These are phyloP conservation scores for Holocentrus rufus DNA, from an alignment of 2,797 vertebrate genomes.

Conservation along the genomic window DNA sequence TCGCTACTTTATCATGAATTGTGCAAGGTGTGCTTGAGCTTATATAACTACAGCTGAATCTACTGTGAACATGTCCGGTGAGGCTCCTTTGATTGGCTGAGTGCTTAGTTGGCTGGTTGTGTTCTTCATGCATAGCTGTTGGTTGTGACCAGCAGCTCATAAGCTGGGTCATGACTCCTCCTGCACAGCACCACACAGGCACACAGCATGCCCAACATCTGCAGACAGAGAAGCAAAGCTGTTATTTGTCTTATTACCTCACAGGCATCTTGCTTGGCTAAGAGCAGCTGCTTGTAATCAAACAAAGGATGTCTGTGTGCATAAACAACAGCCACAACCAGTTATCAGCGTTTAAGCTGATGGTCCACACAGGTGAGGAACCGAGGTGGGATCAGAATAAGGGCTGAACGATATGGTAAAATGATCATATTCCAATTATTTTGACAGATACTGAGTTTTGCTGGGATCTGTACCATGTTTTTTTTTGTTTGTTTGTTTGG, in stretches of 20 bases:
- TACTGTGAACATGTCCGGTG: constrained; percentile 74
- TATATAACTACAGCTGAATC: constrained; percentile 80
- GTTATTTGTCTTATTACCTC: background rate
- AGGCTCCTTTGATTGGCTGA: constrained; percentile 73
- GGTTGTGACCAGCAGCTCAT: constrained; percentile 94
- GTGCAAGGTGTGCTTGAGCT: constrained; percentile 83
- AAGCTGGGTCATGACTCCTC: constrained; percentile 94
- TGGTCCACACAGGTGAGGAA: background rate
- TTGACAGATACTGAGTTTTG: background rate
- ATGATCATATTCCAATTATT: no score
- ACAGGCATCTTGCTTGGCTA: background rate
- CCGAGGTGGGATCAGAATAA: background rate
- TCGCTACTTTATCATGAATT: constrained; percentile 76
- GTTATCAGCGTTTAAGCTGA: background rate
- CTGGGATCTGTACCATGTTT: no score
- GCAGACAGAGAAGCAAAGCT: constrained; percentile 22
- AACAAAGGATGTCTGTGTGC: background rate
- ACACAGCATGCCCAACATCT: constrained; percentile 98
- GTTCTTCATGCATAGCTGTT: constrained; percentile 91
- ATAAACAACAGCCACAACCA: no score
- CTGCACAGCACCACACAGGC: constrained; percentile 95
- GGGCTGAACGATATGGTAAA: background rate
- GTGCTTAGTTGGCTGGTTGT: constrained; percentile 48
- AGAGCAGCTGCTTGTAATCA: background rate
- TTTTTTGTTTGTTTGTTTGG: no score